A percentile compares a stretch with the other conserved stretches of the same genome.
phyloP scores from a whole-genome alignment of 2,888 invertebrate species.

The Drosophila mimica region DNA sequence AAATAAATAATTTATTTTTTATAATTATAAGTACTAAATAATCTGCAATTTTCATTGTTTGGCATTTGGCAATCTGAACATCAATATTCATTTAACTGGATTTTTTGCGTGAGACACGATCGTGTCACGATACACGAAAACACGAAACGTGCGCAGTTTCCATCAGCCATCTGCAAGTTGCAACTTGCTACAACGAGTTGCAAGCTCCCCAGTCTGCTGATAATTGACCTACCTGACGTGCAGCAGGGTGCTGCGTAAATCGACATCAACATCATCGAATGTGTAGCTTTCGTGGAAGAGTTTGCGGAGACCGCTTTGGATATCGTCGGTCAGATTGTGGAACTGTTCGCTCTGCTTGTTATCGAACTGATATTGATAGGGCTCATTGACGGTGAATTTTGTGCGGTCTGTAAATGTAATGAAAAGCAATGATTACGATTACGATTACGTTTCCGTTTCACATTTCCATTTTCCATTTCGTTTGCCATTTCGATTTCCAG shows the following conservation, averaged over 20 bases:
- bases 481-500: background rate
- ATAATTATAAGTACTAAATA: background rate
- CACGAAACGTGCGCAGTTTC: background rate
- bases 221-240: conserved; percentile 74
- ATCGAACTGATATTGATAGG: conserved; percentile 63
- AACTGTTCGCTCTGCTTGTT: conserved; percentile 55
- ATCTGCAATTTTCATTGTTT: background rate
- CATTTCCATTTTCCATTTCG: too few relatives aligned
- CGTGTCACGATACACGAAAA: background rate
- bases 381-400: conserved; percentile 75
- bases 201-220: background rate
- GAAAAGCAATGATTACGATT: background rate
- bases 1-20: background rate
- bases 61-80: background rate
- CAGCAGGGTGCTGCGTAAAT: conserved; percentile 64
- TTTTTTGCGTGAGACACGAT: background rate
- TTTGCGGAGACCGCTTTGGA: conserved; percentile 59
- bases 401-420: conserved; percentile 67
- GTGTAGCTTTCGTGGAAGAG: conserved; percentile 60
- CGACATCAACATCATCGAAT: conserved; percentile 59
- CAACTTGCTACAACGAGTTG: background rate
- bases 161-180: background rate
- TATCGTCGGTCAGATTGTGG: conserved; percentile 56
- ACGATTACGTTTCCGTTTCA: background rate
- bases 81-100: background rate